Conservation (phyloP, 37 sponge, comb jelly and placozoan genomes). For the Geodia barretti region DNA sequence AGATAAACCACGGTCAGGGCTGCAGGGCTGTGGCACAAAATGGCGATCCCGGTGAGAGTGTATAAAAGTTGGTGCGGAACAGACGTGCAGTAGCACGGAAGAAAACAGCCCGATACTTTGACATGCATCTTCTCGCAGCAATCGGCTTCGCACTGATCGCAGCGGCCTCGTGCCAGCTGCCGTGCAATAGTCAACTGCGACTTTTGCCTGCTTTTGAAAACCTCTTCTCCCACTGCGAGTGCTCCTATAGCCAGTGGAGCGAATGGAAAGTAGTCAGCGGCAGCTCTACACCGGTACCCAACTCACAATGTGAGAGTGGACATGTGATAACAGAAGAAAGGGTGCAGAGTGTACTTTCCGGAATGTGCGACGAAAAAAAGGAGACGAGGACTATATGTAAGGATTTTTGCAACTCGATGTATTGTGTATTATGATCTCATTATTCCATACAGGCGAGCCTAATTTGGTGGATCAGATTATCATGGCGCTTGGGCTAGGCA, state of each 20-base stretch:
- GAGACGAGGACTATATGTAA: not conserved
- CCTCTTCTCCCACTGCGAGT: not conserved
- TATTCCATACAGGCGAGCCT: not conserved
- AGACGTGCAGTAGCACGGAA: not conserved
- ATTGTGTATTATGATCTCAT: not conserved
- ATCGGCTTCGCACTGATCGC: not conserved
- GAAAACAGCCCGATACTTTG: not conserved
- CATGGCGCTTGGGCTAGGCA: not conserved
- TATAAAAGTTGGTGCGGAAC: too few relatives aligned
- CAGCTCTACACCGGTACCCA: not conserved
- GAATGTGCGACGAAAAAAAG: not conserved
- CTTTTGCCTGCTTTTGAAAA: not conserved
- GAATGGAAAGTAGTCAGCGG: not conserved
- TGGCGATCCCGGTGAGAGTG: not conserved
- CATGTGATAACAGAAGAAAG: not conserved
- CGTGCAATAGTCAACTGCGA: not conserved
- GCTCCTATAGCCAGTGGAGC: not conserved
- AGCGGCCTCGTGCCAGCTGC: not conserved
- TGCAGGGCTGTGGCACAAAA: too few relatives aligned
- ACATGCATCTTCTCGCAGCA: not conserved
- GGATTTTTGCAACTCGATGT: not conserved
- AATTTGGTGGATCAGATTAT: not conserved
- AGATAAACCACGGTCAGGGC: too few relatives aligned
- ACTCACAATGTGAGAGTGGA: not conserved
- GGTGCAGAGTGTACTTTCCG: not conserved